These are phyloP conservation scores for Limosa lapponica DNA, from an alignment of 2,797 vertebrate genomes.

Conservation along the genomic window DNA sequence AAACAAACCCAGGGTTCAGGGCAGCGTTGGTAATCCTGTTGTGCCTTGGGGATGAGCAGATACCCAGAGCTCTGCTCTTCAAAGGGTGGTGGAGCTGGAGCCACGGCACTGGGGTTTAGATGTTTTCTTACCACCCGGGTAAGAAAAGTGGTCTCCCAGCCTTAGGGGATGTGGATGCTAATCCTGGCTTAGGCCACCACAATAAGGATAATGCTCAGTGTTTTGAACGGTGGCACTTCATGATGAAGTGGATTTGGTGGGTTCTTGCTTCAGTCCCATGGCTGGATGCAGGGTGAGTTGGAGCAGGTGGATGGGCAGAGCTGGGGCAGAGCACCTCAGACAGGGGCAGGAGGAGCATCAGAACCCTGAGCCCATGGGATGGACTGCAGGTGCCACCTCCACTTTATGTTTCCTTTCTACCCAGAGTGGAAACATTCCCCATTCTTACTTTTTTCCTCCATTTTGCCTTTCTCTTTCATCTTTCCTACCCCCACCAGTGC, in stretches of 20 bases:
- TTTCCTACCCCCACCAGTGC: neutral
- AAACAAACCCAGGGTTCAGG: neutral
- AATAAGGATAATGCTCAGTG: neutral
- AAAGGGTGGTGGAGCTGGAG: neutral
- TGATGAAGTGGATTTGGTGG: neutral
- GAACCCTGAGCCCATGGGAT: neutral
- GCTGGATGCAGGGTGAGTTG: neutral
- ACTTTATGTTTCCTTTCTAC: neutral
- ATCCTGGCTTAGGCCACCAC: neutral
- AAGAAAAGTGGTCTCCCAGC: neutral
- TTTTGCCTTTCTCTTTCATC: neutral
- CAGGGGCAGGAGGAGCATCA: neutral
- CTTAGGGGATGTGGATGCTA: neutral
- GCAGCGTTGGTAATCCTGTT: neutral
- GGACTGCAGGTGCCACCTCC: fast-evolving
- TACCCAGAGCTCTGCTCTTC: neutral
- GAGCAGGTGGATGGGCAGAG: neutral
- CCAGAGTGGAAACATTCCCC: neutral
- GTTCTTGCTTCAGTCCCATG: neutral
- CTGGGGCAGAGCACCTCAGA: neutral
- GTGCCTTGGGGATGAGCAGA: neutral
- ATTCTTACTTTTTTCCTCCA: neutral
- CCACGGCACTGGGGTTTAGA: neutral
- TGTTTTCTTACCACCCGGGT: fast-evolving
- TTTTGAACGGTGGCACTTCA: neutral